Percentiles rank a stretch among this genome's conserved stretches.
These are phyloP conservation scores for Hipparchia semele DNA, from an alignment of 2,888 invertebrate genomes.

Conservation along the genomic window DNA sequence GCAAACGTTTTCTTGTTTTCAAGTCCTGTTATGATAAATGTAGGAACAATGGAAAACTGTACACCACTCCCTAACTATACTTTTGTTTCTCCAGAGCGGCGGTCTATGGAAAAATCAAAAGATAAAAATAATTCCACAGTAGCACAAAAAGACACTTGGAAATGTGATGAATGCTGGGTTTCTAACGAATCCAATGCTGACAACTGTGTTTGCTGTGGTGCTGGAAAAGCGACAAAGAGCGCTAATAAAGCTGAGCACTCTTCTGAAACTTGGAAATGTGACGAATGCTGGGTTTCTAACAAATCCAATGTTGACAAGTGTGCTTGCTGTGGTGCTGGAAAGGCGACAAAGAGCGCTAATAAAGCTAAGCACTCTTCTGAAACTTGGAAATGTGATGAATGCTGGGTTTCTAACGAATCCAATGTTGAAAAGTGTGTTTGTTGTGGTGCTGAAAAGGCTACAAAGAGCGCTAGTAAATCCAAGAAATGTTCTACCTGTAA, in stretches of 20 bases:
- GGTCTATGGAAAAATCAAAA: conserved; percentile 47
- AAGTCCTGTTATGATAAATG: conserved; percentile 55
- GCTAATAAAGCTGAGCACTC: conserved; percentile 45
- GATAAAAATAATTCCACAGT: conserved; percentile 41
- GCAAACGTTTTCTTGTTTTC: conserved; percentile 58
- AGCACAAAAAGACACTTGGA: conserved; percentile 48
- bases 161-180: conserved; percentile 58
- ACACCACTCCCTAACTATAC: conserved; percentile 49
- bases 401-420: conserved; percentile 56
- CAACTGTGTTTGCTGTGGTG: conserved; percentile 60
- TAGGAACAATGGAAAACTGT: conserved; percentile 42
- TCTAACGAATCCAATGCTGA: conserved; percentile 53
- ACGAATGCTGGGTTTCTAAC: conserved; percentile 59
- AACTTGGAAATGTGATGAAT: conserved; percentile 58
- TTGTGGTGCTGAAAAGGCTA: conserved; percentile 53
- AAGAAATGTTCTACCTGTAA: conserved; percentile 46
- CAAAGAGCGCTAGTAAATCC: conserved; percentile 24
- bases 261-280: conserved; percentile 54
- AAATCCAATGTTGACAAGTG: conserved; percentile 54
- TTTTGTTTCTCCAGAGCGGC: conserved; percentile 58
- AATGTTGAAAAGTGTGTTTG: conserved; percentile 56
- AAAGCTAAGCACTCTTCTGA: conserved; percentile 47
- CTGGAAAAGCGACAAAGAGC: conserved; percentile 42
- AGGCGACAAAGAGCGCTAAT: conserved; percentile 34
- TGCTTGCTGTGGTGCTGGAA: conserved; percentile 56